Percentiles rank a stretch among this genome's conserved stretches.
Conservation (phyloP, 2,888 invertebrate genomes). For the Escarpia spicata region DNA sequence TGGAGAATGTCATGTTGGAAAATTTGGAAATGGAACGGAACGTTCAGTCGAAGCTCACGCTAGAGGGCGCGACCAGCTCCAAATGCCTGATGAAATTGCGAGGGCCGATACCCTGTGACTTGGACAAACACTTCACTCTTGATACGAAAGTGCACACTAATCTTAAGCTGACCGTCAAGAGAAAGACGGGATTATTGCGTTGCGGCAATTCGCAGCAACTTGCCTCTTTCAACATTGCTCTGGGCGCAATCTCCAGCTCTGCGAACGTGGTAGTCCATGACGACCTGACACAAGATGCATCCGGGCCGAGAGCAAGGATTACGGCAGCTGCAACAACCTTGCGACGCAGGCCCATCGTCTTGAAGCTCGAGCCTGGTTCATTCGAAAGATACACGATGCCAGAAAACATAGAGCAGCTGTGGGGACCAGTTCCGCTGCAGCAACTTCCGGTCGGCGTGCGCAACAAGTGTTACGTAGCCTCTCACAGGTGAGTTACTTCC, state of each 20-base stretch:
- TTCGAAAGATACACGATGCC: conserved; percentile 62
- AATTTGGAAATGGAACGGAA: background rate
- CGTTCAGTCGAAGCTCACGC: background rate
- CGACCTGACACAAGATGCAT: background rate
- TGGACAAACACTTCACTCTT: background rate
- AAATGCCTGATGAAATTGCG: background rate
- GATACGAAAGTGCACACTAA: background rate
- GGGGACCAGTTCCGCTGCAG: conserved; percentile 60
- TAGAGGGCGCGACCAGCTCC: background rate
- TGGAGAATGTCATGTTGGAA: background rate
- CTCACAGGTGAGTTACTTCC: conserved; percentile 50
- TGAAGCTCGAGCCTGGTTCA: conserved; percentile 55
- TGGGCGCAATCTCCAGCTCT: background rate
- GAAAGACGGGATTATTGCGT: background rate
- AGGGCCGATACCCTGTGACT: background rate
- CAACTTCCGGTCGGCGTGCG: conserved; percentile 53
- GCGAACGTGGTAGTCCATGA: background rate
- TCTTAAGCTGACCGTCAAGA: background rate
- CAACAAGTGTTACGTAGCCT: conserved; percentile 58
- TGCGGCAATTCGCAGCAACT: background rate
- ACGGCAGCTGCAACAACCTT: conserved; percentile 23
- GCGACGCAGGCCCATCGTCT: conserved; percentile 39
- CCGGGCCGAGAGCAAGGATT: background rate
- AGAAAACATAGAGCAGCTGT: conserved; percentile 53
- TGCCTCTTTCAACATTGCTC: background rate